Percentiles rank a stretch among this genome's conserved stretches.
These are phyloP conservation scores for Phrynocephalus guinanensis DNA, from an alignment of 2,797 vertebrate genomes.

Conservation along the genomic window DNA sequence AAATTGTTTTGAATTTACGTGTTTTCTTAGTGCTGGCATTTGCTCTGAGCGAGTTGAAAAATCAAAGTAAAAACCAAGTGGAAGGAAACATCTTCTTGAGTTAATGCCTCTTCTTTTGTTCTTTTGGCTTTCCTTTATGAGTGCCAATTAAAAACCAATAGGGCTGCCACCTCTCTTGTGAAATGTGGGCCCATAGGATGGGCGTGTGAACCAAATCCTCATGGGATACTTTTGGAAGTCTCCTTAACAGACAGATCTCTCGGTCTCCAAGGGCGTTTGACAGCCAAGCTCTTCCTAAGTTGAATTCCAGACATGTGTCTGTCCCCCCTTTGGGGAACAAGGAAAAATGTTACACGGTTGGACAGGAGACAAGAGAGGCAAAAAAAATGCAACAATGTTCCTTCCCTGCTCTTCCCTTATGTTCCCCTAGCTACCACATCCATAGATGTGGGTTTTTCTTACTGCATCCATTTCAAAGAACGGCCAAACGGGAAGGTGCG, in stretches of 20 bases:
- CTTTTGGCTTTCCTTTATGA: not conserved
- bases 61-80: not conserved
- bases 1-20: not conserved
- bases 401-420: not conserved
- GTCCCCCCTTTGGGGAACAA: not conserved
- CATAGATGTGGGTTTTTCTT: too few relatives aligned
- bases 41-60: not conserved
- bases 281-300: not conserved
- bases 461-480: too few relatives aligned
- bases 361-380: not conserved
- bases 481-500: too few relatives aligned
- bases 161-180: constrained; percentile 17
- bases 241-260: not conserved
- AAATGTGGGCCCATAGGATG: not conserved
- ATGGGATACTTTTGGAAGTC: not conserved
- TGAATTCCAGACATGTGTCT: not conserved
- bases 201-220: not conserved
- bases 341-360: not conserved
- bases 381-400: constrained; percentile 24
- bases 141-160: not conserved
- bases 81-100: not conserved
- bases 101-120: too few relatives aligned
- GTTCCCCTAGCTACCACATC: constrained; percentile 9
- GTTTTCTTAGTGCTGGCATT: not conserved
- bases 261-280: not conserved